Evolutionary conservation across 2,797 vertebrate genomes (phyloP).

Genomic region (Psittacula derbiana): DNA sequence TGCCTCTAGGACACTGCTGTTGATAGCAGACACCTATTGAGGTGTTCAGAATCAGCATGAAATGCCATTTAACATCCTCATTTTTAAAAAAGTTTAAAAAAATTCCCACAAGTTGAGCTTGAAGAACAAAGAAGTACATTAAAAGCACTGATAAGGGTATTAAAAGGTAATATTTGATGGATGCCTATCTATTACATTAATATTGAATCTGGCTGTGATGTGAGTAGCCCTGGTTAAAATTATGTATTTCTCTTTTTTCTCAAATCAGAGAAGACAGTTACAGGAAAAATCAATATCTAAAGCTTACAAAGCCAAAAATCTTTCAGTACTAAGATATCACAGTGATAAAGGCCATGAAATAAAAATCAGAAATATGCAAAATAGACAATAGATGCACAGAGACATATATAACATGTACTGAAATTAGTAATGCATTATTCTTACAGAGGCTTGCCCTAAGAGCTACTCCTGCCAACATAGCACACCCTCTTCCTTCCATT

Average conservation of each 20-base stretch:
- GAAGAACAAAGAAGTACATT: constrained; percentile 42
- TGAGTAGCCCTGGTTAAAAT: constrained; percentile 19
- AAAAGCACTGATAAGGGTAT: constrained; percentile 44
- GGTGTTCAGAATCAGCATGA: constrained; percentile 62
- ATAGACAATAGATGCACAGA: neutral
- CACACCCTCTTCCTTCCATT: neutral
- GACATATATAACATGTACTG: neutral
- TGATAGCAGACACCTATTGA: constrained; percentile 60
- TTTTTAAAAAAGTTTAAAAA: neutral
- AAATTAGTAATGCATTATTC: neutral
- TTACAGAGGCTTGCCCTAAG: neutral
- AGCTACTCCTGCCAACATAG: neutral
- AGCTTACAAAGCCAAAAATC: constrained; percentile 39
- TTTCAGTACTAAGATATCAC: neutral
- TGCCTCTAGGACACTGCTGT: constrained; percentile 45
- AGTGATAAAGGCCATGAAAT: constrained; percentile 3
- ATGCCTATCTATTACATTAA: constrained; percentile 32
- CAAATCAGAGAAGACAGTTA: constrained; percentile 46
- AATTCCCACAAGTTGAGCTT: neutral
- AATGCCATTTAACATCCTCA: constrained; percentile 64
- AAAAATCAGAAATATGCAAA: constrained; percentile 40
- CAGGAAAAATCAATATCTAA: constrained; percentile 53
- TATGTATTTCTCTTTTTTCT: constrained; percentile 30
- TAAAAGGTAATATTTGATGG: constrained; percentile 63
- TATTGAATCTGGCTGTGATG: constrained; percentile 40